Evolutionary conservation across 2,797 vertebrate genomes (phyloP), one percentile per base, ranked within the genome.

Genomic region (Avahi laniger): DNA sequence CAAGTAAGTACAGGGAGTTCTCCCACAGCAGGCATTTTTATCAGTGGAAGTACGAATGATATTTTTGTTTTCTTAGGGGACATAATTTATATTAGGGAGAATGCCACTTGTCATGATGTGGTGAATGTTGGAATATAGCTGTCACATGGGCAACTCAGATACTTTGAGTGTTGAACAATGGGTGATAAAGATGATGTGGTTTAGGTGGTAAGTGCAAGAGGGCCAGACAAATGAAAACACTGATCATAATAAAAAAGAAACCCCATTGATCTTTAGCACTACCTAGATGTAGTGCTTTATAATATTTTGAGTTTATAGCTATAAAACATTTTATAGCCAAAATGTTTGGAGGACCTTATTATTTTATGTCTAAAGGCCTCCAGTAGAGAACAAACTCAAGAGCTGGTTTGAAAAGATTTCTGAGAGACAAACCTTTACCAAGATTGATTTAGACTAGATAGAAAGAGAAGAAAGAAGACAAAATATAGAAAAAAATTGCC

Each of bases 351-450:
- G 41, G 72, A 54, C n/a, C 69, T 86, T 86, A 46, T 94, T 92
- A 57, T 78, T 81, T 41, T 87, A 15, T 81, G 4, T 78, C 35
- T 88, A 63, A 75, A 69, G 7, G 89, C 35, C 2, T 63, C n/a
- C 20, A 43, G 28, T 59, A 94, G 14, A 82, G 46, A 94, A 75
- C 15, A 94, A 89, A 92, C 52, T 73, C 35, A 81, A 96, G 41
- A 91, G n/a, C 48, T 54, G n/a, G 14, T 54, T 80, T 86, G 50
- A 83, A 80, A 76, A 61, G 3, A 59, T 50, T 90, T 82, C 33
- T 83, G 72, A 33, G 63, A 92, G 63, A 76, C 20, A 86, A 61
- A 65, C 13, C 14, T 76, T 12, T 24, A 61, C 9, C 20, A 67
- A 61, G 35, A 75, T 2, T 33, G 12, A 33, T 33, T 20, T 28